These are phyloP conservation scores for Oryctolagus cuniculus DNA, from an alignment of 2,113 vertebrate species.

Conservation along the genomic window DNA sequence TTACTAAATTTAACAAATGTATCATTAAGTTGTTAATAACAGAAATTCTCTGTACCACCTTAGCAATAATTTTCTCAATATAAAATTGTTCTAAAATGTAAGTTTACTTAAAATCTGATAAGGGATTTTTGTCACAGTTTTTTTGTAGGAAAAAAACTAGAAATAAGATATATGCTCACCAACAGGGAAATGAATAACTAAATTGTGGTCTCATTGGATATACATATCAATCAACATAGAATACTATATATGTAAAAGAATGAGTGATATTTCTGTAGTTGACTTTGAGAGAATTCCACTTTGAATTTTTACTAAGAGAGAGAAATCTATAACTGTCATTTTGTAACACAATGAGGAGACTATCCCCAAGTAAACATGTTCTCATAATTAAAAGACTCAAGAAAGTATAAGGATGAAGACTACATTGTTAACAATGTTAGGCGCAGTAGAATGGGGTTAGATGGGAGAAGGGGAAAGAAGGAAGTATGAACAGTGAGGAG, in stretches of 20 bases:
- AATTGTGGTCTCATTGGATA: neutral
- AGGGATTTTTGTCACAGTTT: neutral
- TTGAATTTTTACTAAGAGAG: constrained; percentile 27
- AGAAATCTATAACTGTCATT: neutral
- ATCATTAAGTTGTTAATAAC: neutral
- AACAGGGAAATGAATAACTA: constrained; percentile 25
- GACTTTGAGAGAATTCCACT: neutral
- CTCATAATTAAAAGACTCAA: neutral
- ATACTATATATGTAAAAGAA: constrained; percentile 8
- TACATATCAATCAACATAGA: neutral
- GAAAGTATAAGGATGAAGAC: neutral
- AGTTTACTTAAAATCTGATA: constrained; percentile 10
- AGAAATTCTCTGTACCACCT: neutral
- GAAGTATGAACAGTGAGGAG: neutral
- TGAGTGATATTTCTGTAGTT: neutral
- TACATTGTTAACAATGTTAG: neutral
- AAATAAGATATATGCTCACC: neutral
- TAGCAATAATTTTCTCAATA: neutral
- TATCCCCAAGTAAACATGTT: neutral
- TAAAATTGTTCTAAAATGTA: constrained; percentile 27
- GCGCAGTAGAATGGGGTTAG: neutral
- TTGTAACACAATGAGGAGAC: neutral
- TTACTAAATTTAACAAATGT: constrained; percentile 15
- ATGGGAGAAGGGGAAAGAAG: neutral
- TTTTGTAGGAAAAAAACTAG: neutral